Evolutionary conservation across 2,113 vertebrate genomes (phyloP).

Genomic region (Mystacornis crossleyi): DNA sequence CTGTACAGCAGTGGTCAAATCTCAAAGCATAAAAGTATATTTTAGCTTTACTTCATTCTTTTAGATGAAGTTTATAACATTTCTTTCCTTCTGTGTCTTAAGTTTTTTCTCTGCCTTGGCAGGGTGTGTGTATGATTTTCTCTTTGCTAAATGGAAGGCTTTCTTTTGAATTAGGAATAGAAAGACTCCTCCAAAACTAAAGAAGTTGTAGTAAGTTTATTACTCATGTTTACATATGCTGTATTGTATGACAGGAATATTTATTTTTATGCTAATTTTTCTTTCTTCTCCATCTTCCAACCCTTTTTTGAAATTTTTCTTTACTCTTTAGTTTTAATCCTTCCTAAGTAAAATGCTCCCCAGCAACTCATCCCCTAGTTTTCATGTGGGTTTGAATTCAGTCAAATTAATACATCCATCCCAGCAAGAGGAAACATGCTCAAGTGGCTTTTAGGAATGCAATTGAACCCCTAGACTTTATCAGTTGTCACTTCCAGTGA

Average conservation of each 20-base stretch:
- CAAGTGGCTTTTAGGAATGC: not conserved
- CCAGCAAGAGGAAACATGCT: not conserved
- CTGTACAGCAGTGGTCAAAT: not conserved
- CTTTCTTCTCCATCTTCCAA: not conserved
- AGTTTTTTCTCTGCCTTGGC: not conserved
- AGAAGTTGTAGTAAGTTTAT: not conserved
- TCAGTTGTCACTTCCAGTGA: not conserved
- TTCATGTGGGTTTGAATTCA: not conserved
- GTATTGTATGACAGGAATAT: not conserved
- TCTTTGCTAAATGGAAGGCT: not conserved
- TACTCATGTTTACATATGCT: not conserved
- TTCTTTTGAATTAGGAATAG: not conserved
- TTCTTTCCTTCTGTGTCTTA: not conserved
- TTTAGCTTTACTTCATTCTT: not conserved
- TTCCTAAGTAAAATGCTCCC: not conserved
- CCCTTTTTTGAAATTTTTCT: not conserved
- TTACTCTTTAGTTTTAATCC: not conserved
- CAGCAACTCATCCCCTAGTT: not conserved
- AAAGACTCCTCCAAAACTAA: not conserved
- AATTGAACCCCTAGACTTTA: not conserved
- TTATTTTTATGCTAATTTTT: not conserved
- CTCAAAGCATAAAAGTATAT: not conserved
- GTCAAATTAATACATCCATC: not conserved
- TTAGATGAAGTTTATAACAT: not conserved
- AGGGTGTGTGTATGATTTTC: not conserved